Conservation (phyloP, 2,113 vertebrate genomes). For the Etheostoma spectabile region DNA sequence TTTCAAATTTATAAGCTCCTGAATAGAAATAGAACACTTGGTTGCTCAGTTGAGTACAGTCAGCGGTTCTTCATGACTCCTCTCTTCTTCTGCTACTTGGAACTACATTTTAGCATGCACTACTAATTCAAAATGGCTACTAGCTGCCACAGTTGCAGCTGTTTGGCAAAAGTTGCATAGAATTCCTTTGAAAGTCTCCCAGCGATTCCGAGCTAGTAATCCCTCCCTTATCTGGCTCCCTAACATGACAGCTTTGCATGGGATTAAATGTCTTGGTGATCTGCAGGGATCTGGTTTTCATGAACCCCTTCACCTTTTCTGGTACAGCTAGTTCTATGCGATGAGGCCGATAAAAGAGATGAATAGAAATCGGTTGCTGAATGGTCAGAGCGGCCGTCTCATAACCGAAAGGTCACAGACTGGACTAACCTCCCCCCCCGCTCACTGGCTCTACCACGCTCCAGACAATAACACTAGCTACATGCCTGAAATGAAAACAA, state of each 20-base stretch:
- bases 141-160: background rate
- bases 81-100: background rate
- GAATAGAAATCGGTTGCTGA: conserved; percentile 15
- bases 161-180: too few relatives aligned
- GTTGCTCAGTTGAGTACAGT: background rate
- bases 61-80: background rate
- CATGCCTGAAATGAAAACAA: background rate
- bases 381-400: conserved; percentile 1
- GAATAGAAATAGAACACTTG: background rate
- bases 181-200: background rate
- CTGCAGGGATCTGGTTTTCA: background rate
- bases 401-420: conserved; percentile 17
- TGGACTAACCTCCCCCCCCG: too few relatives aligned
- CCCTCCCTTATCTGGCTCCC: background rate
- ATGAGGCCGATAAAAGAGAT: conserved; percentile 14
- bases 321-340: background rate
- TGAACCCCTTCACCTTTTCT: background rate
- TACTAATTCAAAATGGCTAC: background rate
- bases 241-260: background rate
- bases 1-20: background rate
- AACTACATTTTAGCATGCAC: background rate
- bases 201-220: background rate
- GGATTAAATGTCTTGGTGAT: background rate
- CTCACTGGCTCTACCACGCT: background rate
- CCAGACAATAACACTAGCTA: background rate